Evolutionary conservation across 2,797 vertebrate genomes (phyloP), one percentile per base, ranked within the genome.

Genomic region (Remorina albescens): DNA sequence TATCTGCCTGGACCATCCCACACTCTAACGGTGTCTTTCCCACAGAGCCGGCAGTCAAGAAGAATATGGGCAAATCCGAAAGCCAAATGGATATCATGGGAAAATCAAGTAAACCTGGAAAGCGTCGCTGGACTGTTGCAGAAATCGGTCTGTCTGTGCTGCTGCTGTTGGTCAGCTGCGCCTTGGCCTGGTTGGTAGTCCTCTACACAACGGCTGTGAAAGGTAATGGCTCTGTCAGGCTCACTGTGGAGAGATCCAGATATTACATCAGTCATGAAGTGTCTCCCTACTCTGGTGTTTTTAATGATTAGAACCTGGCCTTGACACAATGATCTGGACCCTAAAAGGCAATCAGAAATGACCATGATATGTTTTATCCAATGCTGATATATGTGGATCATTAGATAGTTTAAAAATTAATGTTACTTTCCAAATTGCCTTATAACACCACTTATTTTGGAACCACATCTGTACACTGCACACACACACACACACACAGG

Each of bases 21-120:
- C 86, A 86, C 86, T 87, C 41, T 66, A 67, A 85, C 39, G 1
- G 60, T 85, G 85, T 84, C 66, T 72, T 78, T 92, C 70, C 76
- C 60, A 57, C 86, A 89, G 83, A 89, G 84, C 83, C 78, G 74
- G 81, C 78, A 76, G 84, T 89, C 72, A 90, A 86, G 80, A 96
- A 92, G 93, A 91, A 88, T 91, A 97, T 97, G 96, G 96, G 95
- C 92, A 97, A 97, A 94, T 96, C 96, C 1, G 96, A 97, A 93
- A 96, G 96, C 79, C 96, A 97, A 66, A 95, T 95, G 96, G 96
- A 97, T 85, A 96, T 96, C 89, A 96, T 96, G 95, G 97, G 97
- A 92, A 96, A 95, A 93, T 94, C 96, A n/a, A 90, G 91, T 74
- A 94, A 92, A 90, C 67, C 94, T 0, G 93, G 90, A 64, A 96